Evolutionary conservation across 1,140 invertebrate species (phyloP), one percentile per base, ranked within the genome.

Genomic region (Hestina assimilis): DNA sequence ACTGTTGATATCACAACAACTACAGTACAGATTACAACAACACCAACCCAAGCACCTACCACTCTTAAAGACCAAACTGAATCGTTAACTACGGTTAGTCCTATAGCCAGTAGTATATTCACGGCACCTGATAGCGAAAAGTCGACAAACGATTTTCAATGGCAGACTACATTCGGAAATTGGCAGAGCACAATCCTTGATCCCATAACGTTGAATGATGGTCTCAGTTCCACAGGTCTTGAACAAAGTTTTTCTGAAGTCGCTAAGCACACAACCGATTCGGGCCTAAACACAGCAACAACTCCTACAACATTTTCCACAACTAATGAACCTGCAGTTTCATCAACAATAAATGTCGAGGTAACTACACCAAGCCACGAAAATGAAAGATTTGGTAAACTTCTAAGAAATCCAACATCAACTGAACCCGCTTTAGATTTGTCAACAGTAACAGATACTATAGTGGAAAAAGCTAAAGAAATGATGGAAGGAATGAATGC

Each of bases 401-500:
- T 81, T 8, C 23, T 87, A 8, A 72, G 69, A 61, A 73, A 83
- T 41, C 63, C 71, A 3, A 79, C 71, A 38, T 73, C 80, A 0
- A 87, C 83, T 17, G 82, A 87, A 59, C 28, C 79, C 3, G 63
- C 70, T 11, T 76, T 77, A 68, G 85, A 87, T 46, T 55, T 89
- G 40, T 83, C 82, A 24, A 76, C 84, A 11, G 79, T 82, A 12
- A 69, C 72, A 4, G 89, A 91, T 26, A 92, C 92, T n/a, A 91
- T 92, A 31, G 90, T 91, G 51, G 87, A 90, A 46, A 92, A 92
- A 65, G 93, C 93, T 3, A 92, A 93, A 59, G 91, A 94, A 74
- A 92, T 95, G 70, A 93, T 95, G 69, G 92, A 92, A 0, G 92
- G 92, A 7, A 88, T 96, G 28, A 95, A 96, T 66, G 92, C 92